Evolutionary conservation across 2,888 invertebrate species (phyloP), one percentile per base, ranked within the genome.

Genomic region (Nemotelus nigrinus): DNA sequence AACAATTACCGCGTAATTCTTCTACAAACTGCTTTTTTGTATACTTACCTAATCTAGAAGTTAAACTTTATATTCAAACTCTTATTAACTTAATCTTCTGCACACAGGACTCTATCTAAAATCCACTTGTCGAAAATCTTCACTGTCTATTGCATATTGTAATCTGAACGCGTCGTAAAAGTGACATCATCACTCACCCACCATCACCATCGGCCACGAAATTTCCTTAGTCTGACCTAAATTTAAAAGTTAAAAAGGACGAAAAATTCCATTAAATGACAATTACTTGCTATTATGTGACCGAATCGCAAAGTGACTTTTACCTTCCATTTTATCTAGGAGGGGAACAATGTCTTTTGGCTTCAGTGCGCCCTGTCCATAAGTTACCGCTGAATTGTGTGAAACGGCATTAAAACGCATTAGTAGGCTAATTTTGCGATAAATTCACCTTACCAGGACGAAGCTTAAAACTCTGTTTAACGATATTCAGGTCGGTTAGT

Each of bases 341-440:
- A 53, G 50, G 25, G 25, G n/a, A 44, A 68, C 50, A 10, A 58
- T 10, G 58, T 10, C 25, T 57, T 57, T 4, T 25, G 57, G 25
- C 57, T 57, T 57, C 57, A 5, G 5, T 57, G 10, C 8, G 8
- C 43, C 43, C 43, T 43, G 43, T 63, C 7, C 41, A 63, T 63
- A 63, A 63, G 43, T 45, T 63, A 39, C 50, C 8, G 43, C 8
- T 4, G 47, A 58, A 58, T 10, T 58, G 72, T 25, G 25, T 55
- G 3, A 55, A 7, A 10, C 10, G 48, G 39, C 74, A 50, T 74
- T 50, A 48, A 55, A 60, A 60, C 48, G 63, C 39, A 74, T 74
- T 74, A 74, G 74, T 60, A 60, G 63, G 41, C 74, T 63, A 74
- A 74, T 74, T 74, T 74, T 74, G 25, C 41, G 50, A 74, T 74